Evolutionary conservation across 2,888 invertebrate species (phyloP).

Genomic region (Matsumyia berberina): DNA sequence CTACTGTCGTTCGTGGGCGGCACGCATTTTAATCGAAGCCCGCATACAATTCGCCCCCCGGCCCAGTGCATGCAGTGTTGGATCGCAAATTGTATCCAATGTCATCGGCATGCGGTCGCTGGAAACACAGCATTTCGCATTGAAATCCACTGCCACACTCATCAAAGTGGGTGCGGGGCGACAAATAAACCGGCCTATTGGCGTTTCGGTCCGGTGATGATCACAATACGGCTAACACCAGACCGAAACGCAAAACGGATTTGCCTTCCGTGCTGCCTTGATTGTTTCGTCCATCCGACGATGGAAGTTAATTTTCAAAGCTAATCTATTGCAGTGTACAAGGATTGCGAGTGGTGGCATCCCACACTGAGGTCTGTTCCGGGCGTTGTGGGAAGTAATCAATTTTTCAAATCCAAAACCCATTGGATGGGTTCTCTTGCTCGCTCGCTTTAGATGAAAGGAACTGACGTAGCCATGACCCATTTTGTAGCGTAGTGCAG

Average conservation of each 20-base stretch:
- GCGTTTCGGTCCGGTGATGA: slow-evolving; percentile 18
- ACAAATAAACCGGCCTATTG: slow-evolving; percentile 28
- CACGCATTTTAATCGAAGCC: slow-evolving; percentile 20
- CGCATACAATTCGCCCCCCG: background rate
- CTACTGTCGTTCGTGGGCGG: background rate
- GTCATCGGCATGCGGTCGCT: slow-evolving; percentile 53
- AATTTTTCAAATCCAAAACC: slow-evolving; percentile 38
- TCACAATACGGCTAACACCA: slow-evolving; percentile 53
- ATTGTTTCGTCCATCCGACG: slow-evolving; percentile 25
- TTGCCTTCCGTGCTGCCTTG: slow-evolving; percentile 23
- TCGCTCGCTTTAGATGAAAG: no score
- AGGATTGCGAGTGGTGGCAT: background rate
- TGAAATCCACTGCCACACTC: slow-evolving; percentile 4
- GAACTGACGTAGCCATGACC: slow-evolving; percentile 32
- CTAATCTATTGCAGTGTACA: slow-evolving; percentile 34
- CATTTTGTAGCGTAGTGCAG: background rate
- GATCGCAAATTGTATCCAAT: slow-evolving; percentile 44
- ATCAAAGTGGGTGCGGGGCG: slow-evolving; percentile 2
- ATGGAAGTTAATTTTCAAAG: slow-evolving; percentile 63
- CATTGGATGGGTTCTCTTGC: background rate
- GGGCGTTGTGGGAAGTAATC: slow-evolving; percentile 23
- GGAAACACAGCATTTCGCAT: slow-evolving; percentile 10
- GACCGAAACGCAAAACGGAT: slow-evolving; percentile 22
- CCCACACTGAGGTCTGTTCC: background rate
- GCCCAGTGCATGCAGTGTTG: slow-evolving; percentile 28